Base-by-base conservation (phyloP, 2,113 vertebrate species). In the Etia nguti region DNA sequence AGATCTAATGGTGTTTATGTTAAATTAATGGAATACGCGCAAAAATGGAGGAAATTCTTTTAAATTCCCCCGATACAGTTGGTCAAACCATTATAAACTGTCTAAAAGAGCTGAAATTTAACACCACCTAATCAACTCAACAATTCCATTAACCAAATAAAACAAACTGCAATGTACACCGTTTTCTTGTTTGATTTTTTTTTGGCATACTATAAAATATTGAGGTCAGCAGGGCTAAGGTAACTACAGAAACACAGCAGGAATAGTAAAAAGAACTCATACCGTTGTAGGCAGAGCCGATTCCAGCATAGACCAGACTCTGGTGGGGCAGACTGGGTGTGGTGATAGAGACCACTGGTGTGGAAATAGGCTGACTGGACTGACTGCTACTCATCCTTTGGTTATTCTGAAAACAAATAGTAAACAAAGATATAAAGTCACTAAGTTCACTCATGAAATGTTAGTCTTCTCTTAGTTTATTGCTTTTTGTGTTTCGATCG, bases 261-360 rank as follows among this genome's bases (percentile, higher is more conserved):
- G 18, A 83, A 81, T 7, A 36, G 6, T 15, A 79, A 41, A 31
- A 68, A 55, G 11, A 48, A 34, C 29, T 31, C 24, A 95, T 92
- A 99, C 98, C 98, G 24, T 97, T 98, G 96, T 98, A 98, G 87
- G 97, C 96, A 11, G 98, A 97, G 5, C 96, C 97, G 96, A 98
- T 97, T 79, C 97, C 94, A 2, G 97, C 97, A 87, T 99, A 99
- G 48, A 97, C 95, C 59, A 98, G 93, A 31, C 97, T 97, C 94
- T 99, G 98, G 0, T 97, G 97, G 26, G 97, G 96, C 94, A 99
- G 93, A 88, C 98, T 98, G 6, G 98, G 98, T n/a, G 98, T 99
- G 56, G 97, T 97, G 91, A 99, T 97, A 7, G 98, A 98, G 89
- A 99, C 98, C 89, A 98, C 97, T 0, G 98, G 98, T 6, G 98